phyloP scores from a whole-genome alignment of 2,797 vertebrate species.

The Acridotheres tristis region DNA sequence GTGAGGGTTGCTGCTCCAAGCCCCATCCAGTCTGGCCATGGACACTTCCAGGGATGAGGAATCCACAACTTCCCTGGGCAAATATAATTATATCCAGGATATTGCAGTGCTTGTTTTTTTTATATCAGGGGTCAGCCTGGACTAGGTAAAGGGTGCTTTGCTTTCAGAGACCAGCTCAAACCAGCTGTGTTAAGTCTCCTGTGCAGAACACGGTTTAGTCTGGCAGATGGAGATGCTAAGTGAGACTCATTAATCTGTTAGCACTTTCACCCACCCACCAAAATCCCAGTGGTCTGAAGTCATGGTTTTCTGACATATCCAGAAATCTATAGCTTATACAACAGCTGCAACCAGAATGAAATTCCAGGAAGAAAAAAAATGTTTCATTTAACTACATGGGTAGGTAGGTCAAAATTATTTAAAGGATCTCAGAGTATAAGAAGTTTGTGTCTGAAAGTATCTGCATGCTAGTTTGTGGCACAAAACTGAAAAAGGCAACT shows the following conservation, averaged over 20 bases:
- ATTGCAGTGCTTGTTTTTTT: neutral
- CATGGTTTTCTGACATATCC: constrained; percentile 45
- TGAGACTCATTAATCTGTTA: constrained; percentile 60
- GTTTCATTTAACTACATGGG: neutral
- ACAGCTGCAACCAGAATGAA: constrained; percentile 55
- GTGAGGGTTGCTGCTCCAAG: neutral
- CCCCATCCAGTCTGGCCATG: fast-evolving
- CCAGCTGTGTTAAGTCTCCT: constrained; percentile 50
- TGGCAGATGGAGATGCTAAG: constrained; percentile 56
- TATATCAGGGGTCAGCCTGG: neutral
- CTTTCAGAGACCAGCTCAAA: neutral
- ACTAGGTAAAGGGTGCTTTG: neutral
- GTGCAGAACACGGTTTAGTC: neutral
- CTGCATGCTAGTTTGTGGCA: neutral
- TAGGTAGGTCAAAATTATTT: neutral
- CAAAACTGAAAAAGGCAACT: neutral
- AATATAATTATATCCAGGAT: neutral
- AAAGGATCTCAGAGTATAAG: neutral
- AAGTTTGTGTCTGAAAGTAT: neutral
- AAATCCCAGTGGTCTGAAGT: constrained; percentile 63
- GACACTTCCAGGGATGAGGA: neutral
- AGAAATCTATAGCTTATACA: constrained; percentile 37
- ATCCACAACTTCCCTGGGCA: neutral
- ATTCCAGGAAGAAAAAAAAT: neutral
- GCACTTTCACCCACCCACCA: constrained; percentile 57